phyloP scores from a whole-genome alignment of 2,113 vertebrate genomes.

The Nestor notabilis region DNA sequence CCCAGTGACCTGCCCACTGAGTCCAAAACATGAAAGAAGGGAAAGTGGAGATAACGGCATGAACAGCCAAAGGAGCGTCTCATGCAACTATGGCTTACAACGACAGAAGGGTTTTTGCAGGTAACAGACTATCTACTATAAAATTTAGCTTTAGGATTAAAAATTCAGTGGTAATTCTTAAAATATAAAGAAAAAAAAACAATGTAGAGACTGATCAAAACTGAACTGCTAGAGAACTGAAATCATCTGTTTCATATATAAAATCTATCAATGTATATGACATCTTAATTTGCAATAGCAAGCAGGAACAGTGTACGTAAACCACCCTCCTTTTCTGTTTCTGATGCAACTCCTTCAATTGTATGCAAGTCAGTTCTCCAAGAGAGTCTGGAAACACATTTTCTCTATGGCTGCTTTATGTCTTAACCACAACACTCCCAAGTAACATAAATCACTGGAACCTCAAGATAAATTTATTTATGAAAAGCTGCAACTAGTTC shows the following conservation, averaged over 20 bases:
- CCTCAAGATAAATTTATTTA: neutral
- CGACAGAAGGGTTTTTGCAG: neutral
- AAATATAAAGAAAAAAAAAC: neutral
- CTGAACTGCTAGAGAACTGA: neutral
- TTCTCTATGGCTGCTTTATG: neutral
- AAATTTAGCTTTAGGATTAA: neutral
- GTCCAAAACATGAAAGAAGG: neutral
- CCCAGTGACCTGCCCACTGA: neutral
- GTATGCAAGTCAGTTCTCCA: neutral
- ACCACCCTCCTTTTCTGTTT: neutral
- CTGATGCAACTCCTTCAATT: neutral
- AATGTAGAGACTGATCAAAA: neutral
- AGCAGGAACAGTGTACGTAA: neutral
- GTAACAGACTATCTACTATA: neutral
- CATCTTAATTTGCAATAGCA: neutral
- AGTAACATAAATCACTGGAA: neutral
- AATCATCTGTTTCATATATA: neutral
- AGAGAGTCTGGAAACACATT: neutral
- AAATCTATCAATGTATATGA: neutral
- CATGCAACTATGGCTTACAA: rapidly evolving
- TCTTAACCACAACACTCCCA: neutral
- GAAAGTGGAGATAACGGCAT: neutral
- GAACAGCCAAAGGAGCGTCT: neutral
- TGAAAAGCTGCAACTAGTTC: neutral
- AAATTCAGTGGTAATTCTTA: neutral